These are phyloP conservation scores for Carassius gibelio DNA, from an alignment of 2,113 vertebrate genomes.

Conservation along the genomic window DNA sequence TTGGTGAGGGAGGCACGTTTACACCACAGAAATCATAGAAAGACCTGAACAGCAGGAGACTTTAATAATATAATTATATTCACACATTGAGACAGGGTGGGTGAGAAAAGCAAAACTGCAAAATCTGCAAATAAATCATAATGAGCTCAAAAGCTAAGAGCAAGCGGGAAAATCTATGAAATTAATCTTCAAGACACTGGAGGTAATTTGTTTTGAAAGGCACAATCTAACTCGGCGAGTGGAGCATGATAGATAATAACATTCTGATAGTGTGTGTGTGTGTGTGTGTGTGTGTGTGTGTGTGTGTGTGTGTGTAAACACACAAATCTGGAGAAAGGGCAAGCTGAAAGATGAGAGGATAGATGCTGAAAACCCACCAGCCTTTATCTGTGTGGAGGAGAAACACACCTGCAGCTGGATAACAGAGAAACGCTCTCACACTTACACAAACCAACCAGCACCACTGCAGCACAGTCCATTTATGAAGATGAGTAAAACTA, in stretches of 20 bases:
- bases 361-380: constrained; percentile 14
- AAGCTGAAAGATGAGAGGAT: constrained; percentile 3
- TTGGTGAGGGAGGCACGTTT: background rate
- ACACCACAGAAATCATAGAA: background rate
- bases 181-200: constrained; percentile 62
- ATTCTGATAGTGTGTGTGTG: background rate
- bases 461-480: no score
- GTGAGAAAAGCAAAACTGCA: background rate
- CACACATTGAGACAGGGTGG: background rate
- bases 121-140: constrained; percentile 18
- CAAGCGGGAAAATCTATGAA: constrained; percentile 63
- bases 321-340: constrained; percentile 5
- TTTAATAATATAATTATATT: background rate
- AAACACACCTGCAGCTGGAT: background rate
- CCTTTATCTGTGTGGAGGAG: no score
- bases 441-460: background rate
- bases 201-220: constrained; percentile 62
- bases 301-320: background rate
- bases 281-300: background rate
- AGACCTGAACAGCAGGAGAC: constrained; percentile 1
- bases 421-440: background rate
- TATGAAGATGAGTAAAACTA: background rate
- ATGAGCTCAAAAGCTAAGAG: constrained; percentile 44
- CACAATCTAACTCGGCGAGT: constrained; percentile 48
- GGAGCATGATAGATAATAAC: background rate